These are phyloP conservation scores for Heterocephalus glaber DNA, from an alignment of 2,113 vertebrate species.

Conservation along the genomic window DNA sequence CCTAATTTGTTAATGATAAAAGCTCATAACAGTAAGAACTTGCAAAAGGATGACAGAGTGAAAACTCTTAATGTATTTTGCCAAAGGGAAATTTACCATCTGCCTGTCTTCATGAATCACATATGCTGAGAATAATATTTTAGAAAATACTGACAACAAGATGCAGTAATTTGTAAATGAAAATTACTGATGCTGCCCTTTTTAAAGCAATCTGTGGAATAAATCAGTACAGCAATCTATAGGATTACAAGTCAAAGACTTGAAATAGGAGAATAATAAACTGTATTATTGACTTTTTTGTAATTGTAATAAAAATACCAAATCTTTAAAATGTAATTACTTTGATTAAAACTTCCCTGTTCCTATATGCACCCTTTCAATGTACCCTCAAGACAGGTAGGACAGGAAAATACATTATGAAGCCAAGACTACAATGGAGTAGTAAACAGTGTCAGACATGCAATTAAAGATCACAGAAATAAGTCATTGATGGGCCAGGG, in stretches of 20 bases:
- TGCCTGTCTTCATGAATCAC: constrained; percentile 78
- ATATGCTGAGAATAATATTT: constrained; percentile 82
- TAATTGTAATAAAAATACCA: constrained; percentile 75
- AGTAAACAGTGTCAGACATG: constrained; percentile 51
- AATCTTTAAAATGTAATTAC: constrained; percentile 75
- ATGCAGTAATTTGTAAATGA: constrained; percentile 77
- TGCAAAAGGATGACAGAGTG: constrained; percentile 69
- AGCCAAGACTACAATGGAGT: constrained; percentile 50
- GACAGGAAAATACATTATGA: constrained; percentile 63
- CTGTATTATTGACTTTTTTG: constrained; percentile 67
- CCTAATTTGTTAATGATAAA: constrained; percentile 65
- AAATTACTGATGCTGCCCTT: constrained; percentile 78
- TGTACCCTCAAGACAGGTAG: not conserved
- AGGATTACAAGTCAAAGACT: constrained; percentile 66
- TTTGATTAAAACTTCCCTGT: constrained; percentile 71
- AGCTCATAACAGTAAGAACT: constrained; percentile 64
- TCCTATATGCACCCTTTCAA: constrained; percentile 39
- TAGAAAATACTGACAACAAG: constrained; percentile 75
- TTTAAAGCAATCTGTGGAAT: constrained; percentile 73
- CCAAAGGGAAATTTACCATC: constrained; percentile 80
- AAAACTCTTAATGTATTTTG: constrained; percentile 76
- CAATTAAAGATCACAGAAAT: constrained; percentile 19
- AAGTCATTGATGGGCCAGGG: too few relatives aligned
- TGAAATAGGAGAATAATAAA: constrained; percentile 78
- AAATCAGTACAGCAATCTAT: constrained; percentile 71